phyloP scores from a whole-genome alignment of 1,140 invertebrate species.

The Geopemphigus sp. region DNA sequence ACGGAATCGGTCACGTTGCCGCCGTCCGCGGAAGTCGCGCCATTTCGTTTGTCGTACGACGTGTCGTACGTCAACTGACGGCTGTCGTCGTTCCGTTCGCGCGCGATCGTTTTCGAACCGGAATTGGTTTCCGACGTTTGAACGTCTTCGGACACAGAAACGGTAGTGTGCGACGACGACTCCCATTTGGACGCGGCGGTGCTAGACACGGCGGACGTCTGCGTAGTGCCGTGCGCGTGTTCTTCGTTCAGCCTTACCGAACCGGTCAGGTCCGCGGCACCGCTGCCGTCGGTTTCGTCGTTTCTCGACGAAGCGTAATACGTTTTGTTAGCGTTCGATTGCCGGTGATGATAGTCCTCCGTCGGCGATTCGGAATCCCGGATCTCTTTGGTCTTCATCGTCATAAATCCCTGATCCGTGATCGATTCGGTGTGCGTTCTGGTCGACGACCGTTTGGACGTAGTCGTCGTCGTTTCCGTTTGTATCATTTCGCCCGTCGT shows the following conservation, averaged over 20 bases:
- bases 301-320: background rate
- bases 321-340: conserved; percentile 34
- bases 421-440: conserved; percentile 67
- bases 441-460: conserved; percentile 53
- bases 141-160: conserved; percentile 38
- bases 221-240: background rate
- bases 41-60: background rate
- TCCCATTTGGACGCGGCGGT: conserved; percentile 11
- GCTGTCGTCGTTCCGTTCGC: conserved; percentile 10
- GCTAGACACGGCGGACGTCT: conserved; percentile 12
- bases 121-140: background rate
- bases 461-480: conserved; percentile 47
- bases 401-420: conserved; percentile 70
- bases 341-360: conserved; percentile 60
- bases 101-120: conserved; percentile 9
- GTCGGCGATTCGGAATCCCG: conserved; percentile 72
- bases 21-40: background rate
- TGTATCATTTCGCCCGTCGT: conserved; percentile 58
- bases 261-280: background rate
- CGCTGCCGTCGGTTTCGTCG: background rate
- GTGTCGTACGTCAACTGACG: background rate
- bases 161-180: conserved; percentile 26
- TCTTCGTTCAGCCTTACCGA: conserved; percentile 21
- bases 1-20: background rate
- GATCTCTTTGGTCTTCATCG: conserved; percentile 73